Base-by-base conservation (phyloP, 2,888 invertebrate species). In the Acronicta alni region DNA sequence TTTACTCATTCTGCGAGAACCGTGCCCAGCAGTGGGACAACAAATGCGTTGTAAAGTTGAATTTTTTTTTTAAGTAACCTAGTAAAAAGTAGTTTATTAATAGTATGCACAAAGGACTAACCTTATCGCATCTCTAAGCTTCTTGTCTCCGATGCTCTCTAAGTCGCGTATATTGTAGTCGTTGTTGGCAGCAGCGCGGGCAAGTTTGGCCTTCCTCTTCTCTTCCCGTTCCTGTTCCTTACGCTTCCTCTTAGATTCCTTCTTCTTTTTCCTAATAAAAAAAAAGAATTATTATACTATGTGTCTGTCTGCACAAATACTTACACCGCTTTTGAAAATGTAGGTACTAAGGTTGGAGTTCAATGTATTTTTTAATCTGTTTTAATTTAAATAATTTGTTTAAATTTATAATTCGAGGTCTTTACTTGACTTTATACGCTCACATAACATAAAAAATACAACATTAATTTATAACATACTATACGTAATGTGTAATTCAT, bases 221-320 rank as follows among this genome's bases (percentile, higher is more conserved):
- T 97, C 96, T 75, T 97, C 96, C 55, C 95, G 94, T 58, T 96
- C 96, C 68, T 95, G 95, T 73, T 96, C 96, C 77, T 97, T 97
- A 61, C 96, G 95, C 88, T 96, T 96, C 84, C 96, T 95, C 83
- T 97, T 96, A 54, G 96, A 96, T 86, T 96, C 96, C 87, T 97
- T 96, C 88, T 97, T 97, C 89, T 95, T 96, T 87, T 96, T 96
- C 82, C 94, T 94, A 54, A 52, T 5, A 45, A 53, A 23, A 49
- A 9, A 35, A 4, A 32, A 43, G n/a, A n/a, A 39, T 20, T 47
- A 38, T 39, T 45, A 14, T 37, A 8, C 18, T 37, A 15, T 4
- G 1, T 1, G 14, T 10, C 10, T 18, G 9, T 18, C 8, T 12
- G 4, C 14, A 12, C 0, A 15, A 23, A 43, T 32, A 32, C 14